Conservation (phyloP, 2,888 invertebrate genomes). For the Metalampra italica region DNA sequence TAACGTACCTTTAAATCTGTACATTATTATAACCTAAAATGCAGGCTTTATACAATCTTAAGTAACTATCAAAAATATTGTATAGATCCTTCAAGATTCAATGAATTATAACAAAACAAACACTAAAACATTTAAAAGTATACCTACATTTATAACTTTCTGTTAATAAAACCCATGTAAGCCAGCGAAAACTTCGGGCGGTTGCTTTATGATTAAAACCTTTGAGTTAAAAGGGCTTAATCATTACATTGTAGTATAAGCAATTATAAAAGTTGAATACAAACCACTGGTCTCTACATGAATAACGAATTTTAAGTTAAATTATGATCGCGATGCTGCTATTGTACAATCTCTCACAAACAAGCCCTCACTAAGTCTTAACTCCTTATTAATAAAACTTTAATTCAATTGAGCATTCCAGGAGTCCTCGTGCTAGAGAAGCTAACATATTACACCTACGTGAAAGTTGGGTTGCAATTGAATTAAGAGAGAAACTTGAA, state of each 20-base stretch:
- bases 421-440: not conserved
- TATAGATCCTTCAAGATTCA: not conserved
- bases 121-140: too few relatives aligned
- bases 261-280: too few relatives aligned
- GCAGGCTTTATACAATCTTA: slow-evolving; percentile 1
- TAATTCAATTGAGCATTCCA: slow-evolving; percentile 8
- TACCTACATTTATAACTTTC: too few relatives aligned
- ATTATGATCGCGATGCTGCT: too few relatives aligned
- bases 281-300: too few relatives aligned
- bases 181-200: too few relatives aligned
- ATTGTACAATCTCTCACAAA: not conserved
- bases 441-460: slow-evolving; percentile 27
- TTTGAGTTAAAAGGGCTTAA: too few relatives aligned
- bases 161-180: too few relatives aligned
- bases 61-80: not conserved
- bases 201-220: too few relatives aligned
- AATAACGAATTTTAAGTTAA: too few relatives aligned
- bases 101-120: not conserved
- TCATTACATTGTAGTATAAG: too few relatives aligned
- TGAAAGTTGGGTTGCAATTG: slow-evolving; percentile 27
- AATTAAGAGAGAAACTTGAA: slow-evolving; percentile 11
- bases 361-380: not conserved
- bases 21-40: not conserved
- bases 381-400: slow-evolving; percentile 1
- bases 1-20: slow-evolving; percentile 7